A percentile compares a stretch with the other conserved stretches of the same genome.
These are phyloP conservation scores for fruit fly (Drosophila melanogaster) DNA, from an alignment of 1,140 invertebrate genomes.

Conservation along the genomic window DNA sequence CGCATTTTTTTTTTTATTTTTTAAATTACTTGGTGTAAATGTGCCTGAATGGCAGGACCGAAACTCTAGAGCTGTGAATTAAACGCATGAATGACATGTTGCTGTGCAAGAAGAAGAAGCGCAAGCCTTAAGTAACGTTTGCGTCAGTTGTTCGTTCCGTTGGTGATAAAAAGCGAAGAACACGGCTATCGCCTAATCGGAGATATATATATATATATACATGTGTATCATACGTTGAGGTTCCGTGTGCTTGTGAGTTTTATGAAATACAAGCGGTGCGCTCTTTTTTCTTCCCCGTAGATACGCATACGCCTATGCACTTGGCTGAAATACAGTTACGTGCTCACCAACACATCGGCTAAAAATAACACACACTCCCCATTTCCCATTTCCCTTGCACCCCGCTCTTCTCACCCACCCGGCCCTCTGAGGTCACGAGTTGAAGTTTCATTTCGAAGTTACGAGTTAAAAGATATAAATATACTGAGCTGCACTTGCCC, in stretches of 20 bases:
- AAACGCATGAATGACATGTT: conserved; percentile 14
- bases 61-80: background rate
- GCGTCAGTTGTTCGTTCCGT: conserved; percentile 40
- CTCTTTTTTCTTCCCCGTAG: conserved; percentile 46
- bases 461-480: conserved; percentile 3
- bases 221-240: conserved; percentile 19
- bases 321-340: conserved; percentile 76
- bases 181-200: conserved; percentile 60
- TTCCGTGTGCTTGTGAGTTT: conserved; percentile 29
- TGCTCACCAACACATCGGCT: conserved; percentile 44
- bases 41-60: conserved; percentile 1
- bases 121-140: conserved; percentile 59
- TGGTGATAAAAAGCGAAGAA: conserved; percentile 40
- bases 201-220: conserved; percentile 36
- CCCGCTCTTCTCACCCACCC: conserved; percentile 9
- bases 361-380: conserved; percentile 72
- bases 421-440: conserved; percentile 70
- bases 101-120: conserved; percentile 6
- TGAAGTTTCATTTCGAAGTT: conserved; percentile 61
- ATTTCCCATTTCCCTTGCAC: background rate
- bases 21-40: background rate
- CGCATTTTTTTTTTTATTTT: conserved; percentile 33
- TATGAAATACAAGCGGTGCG: conserved; percentile 33
- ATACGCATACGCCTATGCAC: conserved; percentile 65
- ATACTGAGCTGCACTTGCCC: conserved; percentile 49